These are phyloP conservation scores for Zoanthus sociatus DNA, from an alignment of 92 coral and sea anemone species.

Conservation along the genomic window DNA sequence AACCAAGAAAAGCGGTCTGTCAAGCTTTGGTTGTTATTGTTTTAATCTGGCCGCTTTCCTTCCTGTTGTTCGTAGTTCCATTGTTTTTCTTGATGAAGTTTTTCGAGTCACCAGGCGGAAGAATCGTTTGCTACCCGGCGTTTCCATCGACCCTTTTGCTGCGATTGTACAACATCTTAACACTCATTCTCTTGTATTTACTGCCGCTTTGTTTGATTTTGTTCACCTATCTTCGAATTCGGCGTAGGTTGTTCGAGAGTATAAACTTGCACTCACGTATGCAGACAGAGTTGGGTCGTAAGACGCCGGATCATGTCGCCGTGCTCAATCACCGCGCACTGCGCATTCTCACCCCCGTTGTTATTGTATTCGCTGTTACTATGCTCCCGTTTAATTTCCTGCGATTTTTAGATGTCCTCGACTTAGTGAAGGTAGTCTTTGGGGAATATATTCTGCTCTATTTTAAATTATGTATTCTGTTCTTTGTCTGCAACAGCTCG, in stretches of 20 bases:
- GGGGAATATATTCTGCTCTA: conserved; percentile 71
- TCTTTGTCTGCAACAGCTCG: conserved; percentile 90
- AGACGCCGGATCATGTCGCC: conserved; percentile 50
- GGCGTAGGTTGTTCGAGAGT: conserved; percentile 82
- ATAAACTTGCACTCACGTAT: conserved; percentile 72
- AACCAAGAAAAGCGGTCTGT: conserved; percentile 59
- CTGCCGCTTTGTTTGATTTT: conserved; percentile 72
- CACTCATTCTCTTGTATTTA: conserved; percentile 69
- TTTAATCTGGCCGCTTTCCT: conserved; percentile 71
- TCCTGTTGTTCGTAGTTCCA: conserved; percentile 78
- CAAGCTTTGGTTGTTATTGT: conserved; percentile 64
- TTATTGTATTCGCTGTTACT: conserved; percentile 75
- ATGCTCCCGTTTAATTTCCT: conserved; percentile 83
- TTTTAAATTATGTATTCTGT: conserved; percentile 76
- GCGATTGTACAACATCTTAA: conserved; percentile 75
- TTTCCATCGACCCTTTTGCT: conserved; percentile 62
- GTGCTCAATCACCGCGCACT: conserved; percentile 78
- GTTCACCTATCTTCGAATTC: conserved; percentile 79
- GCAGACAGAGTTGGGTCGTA: conserved; percentile 71
- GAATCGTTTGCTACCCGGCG: conserved; percentile 66
- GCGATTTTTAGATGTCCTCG: conserved; percentile 77
- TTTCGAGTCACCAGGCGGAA: conserved; percentile 48
- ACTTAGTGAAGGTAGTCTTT: conserved; percentile 61
- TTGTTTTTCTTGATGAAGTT: conserved; percentile 77
- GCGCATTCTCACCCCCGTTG: conserved; percentile 78